Evolutionary conservation across 1,140 invertebrate species (phyloP), one percentile per base, ranked within the genome.

Genomic region (Melanaphis sacchari): DNA sequence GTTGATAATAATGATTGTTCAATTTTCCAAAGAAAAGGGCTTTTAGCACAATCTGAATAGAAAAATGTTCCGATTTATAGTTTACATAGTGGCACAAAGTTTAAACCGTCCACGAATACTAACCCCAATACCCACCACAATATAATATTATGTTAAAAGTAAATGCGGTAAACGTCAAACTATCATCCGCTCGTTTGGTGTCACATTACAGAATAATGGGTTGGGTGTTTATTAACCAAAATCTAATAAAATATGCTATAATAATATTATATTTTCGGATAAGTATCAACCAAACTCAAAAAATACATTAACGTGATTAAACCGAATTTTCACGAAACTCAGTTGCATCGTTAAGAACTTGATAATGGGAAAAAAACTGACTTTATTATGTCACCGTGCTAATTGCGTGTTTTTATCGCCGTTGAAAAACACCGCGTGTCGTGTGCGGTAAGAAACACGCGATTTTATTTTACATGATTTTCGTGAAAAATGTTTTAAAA

Each of bases 341-440:
- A 18, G 59, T n/a, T 5, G 59, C 21, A 76, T 15, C 59, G 59
- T n/a, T 76, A 76, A 76, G 5, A 76, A 76, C 59, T 76, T n/a
- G 59, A 76, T n/a, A 76, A 76, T n/a, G 59, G 5, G 4, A 31
- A 66, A 76, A 66, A 66, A 18, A 8, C 11, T n/a, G 31, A 76
- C 59, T n/a, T 76, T 6, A n/a, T n/a, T n/a, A 6, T 76, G 59
- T 76, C 59, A 76, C 59, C 84, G 40, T n/a, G 41, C 6, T 85
- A 85, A 85, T 40, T 40, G 41, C 40, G 40, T 40, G 82, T 85
- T 85, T 85, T 85, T 85, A 85, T n/a, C 41, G 84, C 84, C 38
- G 40, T 18, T 40, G 24, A 43, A 31, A 41, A 15, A 18, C 59
- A 5, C 31, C 31, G 31, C 15, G 15, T 31, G 9, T 41, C 1